Base-by-base conservation (phyloP, 1,140 invertebrate genomes). In the Nomia melanderi region DNA sequence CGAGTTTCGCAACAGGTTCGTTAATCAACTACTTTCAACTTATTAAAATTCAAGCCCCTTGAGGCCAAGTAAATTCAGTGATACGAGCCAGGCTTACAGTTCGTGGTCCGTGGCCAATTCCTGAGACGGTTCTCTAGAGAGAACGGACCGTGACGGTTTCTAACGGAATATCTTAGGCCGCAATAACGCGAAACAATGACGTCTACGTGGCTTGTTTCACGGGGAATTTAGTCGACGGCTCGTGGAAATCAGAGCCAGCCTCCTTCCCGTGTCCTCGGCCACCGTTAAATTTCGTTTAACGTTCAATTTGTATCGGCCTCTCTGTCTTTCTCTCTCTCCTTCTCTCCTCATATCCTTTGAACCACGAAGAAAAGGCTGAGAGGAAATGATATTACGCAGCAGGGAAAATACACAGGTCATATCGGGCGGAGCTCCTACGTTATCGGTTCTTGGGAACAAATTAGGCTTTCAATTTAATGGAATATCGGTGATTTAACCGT, bases 381-480 rank as follows among this genome's bases (percentile, higher is more conserved):
- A 8, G 33, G 9, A 44, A 27, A 44, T 50, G 50, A 66, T 31
- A 62, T 74, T 74, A 66, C 1, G 27, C 0, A 1, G 1, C 8
- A 12, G 33, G 20, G 14, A 14, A 29, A 1, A 36, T 25, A 14
- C 12, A 14, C 20, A 3, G 17, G 9, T 29, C 20, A 7, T 20
- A 20, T 57, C 20, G 33, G 12, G 39, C 2, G 8, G 14, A 47
- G 3, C 4, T 17, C 4, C 2, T 14, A 27, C n/a, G 3, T 5
- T 4, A 29, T 2, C 47, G n/a, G 9, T 23, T 36, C 14, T 39
- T n/a, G 12, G 31, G 20, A 1, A 31, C 1, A 63, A 53, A 69
- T 74, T 41, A 63, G 41, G 41, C 50, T 75, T 75, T 67, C 2
- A 60, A 25, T 1, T 60, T 53, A 70, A 70, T 76, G 50, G 47